phyloP scores from a whole-genome alignment of 2,888 invertebrate species.

The Myopa tessellatipennis region DNA sequence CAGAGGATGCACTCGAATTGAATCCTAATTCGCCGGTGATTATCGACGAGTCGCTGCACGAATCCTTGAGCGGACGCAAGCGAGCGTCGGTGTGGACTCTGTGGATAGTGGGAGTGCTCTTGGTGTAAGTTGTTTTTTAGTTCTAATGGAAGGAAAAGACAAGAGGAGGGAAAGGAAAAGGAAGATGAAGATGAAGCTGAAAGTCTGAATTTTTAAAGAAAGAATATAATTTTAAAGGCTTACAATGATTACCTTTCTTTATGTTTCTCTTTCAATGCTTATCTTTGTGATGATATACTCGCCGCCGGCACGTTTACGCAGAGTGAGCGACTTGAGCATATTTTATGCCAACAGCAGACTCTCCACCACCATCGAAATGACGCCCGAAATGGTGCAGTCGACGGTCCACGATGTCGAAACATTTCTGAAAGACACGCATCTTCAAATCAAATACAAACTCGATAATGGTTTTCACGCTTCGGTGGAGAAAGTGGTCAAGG shows the following conservation, averaged over 20 bases:
- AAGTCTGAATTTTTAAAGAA: no score
- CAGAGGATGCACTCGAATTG: slow-evolving; percentile 66
- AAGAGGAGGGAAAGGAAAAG: not conserved
- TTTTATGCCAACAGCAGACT: slow-evolving; percentile 75
- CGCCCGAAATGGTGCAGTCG: slow-evolving; percentile 71
- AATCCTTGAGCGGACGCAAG: slow-evolving; percentile 62
- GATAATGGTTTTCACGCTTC: slow-evolving; percentile 73
- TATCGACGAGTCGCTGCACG: slow-evolving; percentile 62
- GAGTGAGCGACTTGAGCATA: slow-evolving; percentile 72
- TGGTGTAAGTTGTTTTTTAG: slow-evolving; percentile 57
- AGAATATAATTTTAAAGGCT: not conserved
- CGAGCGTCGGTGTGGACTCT: slow-evolving; percentile 62
- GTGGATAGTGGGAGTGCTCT: slow-evolving; percentile 63
- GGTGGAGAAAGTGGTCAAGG: slow-evolving; percentile 73
- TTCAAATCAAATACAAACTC: slow-evolving; percentile 73
- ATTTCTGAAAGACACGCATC: slow-evolving; percentile 74
- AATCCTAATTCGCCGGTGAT: slow-evolving; percentile 61
- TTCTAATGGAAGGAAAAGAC: not conserved
- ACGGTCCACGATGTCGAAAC: slow-evolving; percentile 73
- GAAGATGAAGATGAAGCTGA: no score
- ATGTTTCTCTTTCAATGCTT: not conserved
- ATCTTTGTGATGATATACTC: not conserved
- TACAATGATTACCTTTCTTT: not conserved
- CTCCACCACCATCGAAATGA: slow-evolving; percentile 71
- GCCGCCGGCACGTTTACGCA: slow-evolving; percentile 62